Evolutionary conservation across 2,888 invertebrate genomes (phyloP), one percentile per base, ranked within the genome.

Genomic region (Alloscopus bannaensis): DNA sequence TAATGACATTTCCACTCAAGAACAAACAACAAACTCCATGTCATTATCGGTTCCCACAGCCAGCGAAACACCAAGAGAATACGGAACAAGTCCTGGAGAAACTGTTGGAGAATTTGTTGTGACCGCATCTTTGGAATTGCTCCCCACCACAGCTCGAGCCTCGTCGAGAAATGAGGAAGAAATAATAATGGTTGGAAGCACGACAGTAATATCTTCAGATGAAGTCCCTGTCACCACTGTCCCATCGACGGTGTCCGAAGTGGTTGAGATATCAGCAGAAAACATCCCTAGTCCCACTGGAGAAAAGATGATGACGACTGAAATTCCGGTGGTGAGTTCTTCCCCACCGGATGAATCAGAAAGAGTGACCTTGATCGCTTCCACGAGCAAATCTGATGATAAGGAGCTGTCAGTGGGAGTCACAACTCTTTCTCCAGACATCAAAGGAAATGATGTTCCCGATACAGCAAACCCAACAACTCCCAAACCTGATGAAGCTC

Each of bases 331-430:
- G n/a, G 42, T n/a, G n/a, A n/a, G n/a, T n/a, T n/a, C 16, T 40
- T n/a, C 36, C 1, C 8, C 59, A 28, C 45, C 60, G 18, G 20
- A 57, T 59, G 29, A 59, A 47, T 31, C 70, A 45, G 59, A 45
- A 26, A 57, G 57, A 40, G 60, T 24, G n/a, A 70, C 70, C 70
- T 70, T 70, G 70, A 59, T 70, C 59, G 24, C 45, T 47, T 22
- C 28, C 8, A 45, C 45, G 29, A 22, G 60, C 29, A 31, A 59
- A 45, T 47, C 31, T 47, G 70, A 59, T 42, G 59, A 59, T 13
- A 47, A 16, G 47, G 45, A 24, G 31, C 8, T 47, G 47, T n/a
- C 47, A 47, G 24, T 60, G 18, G 18, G 11, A 18, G 13, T n/a
- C 3, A 70, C 70, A 1, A 16, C 66, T 16, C n/a, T 4, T 4